phyloP scores from a whole-genome alignment of 2,888 invertebrate species.

The Norana najaformis region DNA sequence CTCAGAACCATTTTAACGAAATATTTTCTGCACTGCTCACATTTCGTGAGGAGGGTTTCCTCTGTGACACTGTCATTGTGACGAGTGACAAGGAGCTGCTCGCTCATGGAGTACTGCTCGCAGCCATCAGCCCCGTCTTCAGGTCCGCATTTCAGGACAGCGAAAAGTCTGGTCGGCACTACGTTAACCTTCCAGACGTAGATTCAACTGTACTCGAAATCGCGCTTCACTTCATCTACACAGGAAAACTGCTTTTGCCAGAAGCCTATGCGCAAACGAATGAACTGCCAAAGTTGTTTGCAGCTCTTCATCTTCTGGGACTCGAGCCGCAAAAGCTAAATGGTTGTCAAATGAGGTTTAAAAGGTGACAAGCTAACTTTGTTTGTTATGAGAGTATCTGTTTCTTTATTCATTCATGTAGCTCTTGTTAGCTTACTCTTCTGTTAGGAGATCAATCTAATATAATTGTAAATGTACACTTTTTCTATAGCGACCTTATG shows the following conservation, averaged over 20 bases:
- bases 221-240: constrained; percentile 37
- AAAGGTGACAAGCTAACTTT: not conserved
- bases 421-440: too few relatives aligned
- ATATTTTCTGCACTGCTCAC: not conserved
- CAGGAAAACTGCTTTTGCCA: constrained; percentile 35
- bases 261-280: not conserved
- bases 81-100: not conserved
- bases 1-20: constrained; percentile 6
- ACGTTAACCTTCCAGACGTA: constrained; percentile 29
- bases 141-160: constrained; percentile 3
- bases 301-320: constrained; percentile 9
- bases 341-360: constrained; percentile 24
- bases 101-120: constrained; percentile 26
- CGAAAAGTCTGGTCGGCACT: not conserved
- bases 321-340: constrained; percentile 14
- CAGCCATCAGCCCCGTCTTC: constrained; percentile 26
- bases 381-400: not conserved
- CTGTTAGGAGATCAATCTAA: too few relatives aligned
- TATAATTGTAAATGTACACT: too few relatives aligned
- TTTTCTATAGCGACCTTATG: too few relatives aligned
- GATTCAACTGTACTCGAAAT: constrained; percentile 29
- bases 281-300: constrained; percentile 21
- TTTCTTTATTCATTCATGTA: not conserved
- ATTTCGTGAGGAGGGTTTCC: constrained; percentile 18
- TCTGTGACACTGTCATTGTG: constrained; percentile 26